A percentile compares a stretch with the other conserved stretches of the same genome.
Evolutionary conservation across 2,113 vertebrate species (phyloP).

Genomic region (Himantopus leucocephalus): DNA sequence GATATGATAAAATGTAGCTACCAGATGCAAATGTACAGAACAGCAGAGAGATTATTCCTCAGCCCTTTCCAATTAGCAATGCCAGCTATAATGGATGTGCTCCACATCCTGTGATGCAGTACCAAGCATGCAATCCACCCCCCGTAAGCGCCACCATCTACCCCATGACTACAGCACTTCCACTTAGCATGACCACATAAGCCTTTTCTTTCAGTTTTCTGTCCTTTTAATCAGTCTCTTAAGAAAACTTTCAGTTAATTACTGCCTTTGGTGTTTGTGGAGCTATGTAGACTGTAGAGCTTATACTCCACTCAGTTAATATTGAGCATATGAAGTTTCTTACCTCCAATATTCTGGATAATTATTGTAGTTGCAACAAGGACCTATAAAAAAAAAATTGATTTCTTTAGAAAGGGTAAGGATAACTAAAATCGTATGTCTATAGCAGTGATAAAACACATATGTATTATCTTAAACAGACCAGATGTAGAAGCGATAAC

Average conservation of each 20-base stretch:
- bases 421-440: conserved; percentile 12
- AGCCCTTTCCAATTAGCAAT: neutral
- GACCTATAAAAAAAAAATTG: conserved; percentile 76
- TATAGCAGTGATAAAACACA: neutral
- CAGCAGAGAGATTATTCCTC: neutral
- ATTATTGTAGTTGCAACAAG: conserved; percentile 88
- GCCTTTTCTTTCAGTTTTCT: neutral
- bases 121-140: neutral
- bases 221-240: neutral
- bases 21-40: neutral
- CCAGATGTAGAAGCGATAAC: conserved; percentile 11
- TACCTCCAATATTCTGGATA: conserved; percentile 95
- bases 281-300: neutral
- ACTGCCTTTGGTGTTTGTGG: neutral
- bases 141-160: neutral
- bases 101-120: neutral
- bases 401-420: conserved; percentile 35
- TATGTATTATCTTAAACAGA: neutral
- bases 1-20: neutral
- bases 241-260: neutral
- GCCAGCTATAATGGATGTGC: neutral
- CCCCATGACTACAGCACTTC: neutral
- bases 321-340: conserved; percentile 54
- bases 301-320: neutral
- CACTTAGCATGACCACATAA: neutral